Evolutionary conservation across 2,888 invertebrate genomes (phyloP), one percentile per base, ranked within the genome.

Genomic region (Amblyjoppa fuscipennis): DNA sequence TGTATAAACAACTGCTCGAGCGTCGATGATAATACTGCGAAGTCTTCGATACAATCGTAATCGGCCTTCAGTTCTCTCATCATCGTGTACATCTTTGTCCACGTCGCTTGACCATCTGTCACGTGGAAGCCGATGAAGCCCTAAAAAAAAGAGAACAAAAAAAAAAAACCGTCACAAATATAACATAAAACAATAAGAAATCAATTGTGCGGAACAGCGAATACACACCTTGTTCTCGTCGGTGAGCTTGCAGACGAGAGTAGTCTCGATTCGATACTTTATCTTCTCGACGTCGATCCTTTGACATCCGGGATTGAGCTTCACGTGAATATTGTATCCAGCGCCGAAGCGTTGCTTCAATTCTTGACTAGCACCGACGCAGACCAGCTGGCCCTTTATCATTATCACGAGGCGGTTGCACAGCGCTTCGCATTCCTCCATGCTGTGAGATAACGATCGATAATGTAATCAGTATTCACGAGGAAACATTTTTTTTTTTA

Each of bases 341-440:
- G 95, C 95, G 3, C 97, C 97, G 93, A 96, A 96, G 78, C 95
- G 95, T 81, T 96, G 96, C 90, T 98, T 97, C 89, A 98, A 95
- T 85, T 96, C 96, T 86, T 96, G 96, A 84, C 96, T 96, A 83
- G 96, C 95, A 77, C 97, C 98, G 66, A 97, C 95, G 91, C 97
- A 98, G 87, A 96, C 95, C 88, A 98, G 94, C 90, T 95, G 95
- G 0, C 98, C 98, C 85, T 95, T 95, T 0, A 96, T 96, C 97
- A 98, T 96, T 83, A 98, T 97, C 1, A 96, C 97, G 87, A 98
- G 94, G 82, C 97, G 96, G 74, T 96, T 95, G 93, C 98, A 98
- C 31, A 98, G 95, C 49, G 96, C 96, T 92, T 98, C 98, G 94
- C 97, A 98, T 94, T 98, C 98, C 93, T 98, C 98, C 98, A 98